Percentiles rank a stretch among this genome's conserved stretches.
phyloP scores from a whole-genome alignment of 2,113 vertebrate genomes.

The Sisor rabdophorus region DNA sequence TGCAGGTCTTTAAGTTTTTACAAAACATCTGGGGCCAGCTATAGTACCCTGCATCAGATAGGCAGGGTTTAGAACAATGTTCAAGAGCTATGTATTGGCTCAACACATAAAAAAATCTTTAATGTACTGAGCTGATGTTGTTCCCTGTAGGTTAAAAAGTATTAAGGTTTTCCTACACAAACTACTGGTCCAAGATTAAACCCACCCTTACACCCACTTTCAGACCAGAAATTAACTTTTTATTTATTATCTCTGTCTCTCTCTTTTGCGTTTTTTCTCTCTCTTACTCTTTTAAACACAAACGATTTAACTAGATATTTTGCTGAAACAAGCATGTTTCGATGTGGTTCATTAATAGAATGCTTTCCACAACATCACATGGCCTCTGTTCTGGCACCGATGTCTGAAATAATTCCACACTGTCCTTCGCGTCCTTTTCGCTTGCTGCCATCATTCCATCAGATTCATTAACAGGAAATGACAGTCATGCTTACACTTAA shows the following conservation, averaged over 20 bases:
- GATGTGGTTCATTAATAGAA: slow-evolving; percentile 16
- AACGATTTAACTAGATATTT: not conserved
- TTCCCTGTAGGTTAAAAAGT: not conserved
- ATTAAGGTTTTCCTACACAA: no score
- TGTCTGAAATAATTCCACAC: slow-evolving; percentile 25
- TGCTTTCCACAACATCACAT: not conserved
- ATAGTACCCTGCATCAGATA: not conserved
- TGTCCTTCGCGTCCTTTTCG: slow-evolving; percentile 40
- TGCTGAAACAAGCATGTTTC: slow-evolving; percentile 9
- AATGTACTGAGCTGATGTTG: no score
- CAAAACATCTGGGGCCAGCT: no score
- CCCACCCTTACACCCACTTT: not conserved
- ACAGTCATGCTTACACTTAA: slow-evolving; percentile 10
- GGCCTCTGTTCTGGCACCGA: slow-evolving; percentile 5
- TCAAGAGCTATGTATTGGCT: not conserved
- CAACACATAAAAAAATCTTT: not conserved
- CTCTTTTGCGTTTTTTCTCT: not conserved
- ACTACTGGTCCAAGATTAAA: not conserved
- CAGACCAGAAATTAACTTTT: not conserved
- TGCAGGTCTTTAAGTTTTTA: not conserved
- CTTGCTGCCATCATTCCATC: slow-evolving; percentile 6
- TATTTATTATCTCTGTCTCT: not conserved
- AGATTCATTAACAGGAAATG: slow-evolving; percentile 15
- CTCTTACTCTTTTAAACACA: not conserved
- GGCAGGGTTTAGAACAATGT: no score